phyloP scores from a whole-genome alignment of 2,797 vertebrate species.

The Oophaga sylvatica region DNA sequence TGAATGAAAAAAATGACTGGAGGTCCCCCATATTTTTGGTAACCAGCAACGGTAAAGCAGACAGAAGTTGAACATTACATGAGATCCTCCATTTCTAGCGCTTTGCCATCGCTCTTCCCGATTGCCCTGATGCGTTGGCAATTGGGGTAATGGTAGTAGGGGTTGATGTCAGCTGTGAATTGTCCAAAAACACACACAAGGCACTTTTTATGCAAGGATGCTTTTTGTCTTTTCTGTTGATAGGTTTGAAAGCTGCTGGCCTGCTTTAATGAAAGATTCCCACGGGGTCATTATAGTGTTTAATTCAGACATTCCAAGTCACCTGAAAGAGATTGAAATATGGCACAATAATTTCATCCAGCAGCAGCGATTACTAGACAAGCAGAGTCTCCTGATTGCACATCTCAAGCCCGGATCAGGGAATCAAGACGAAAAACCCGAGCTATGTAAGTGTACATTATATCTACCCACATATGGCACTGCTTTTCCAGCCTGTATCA shows the following conservation, averaged over 20 bases:
- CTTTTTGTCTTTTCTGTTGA: conserved; percentile 30
- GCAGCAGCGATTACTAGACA: conserved; percentile 83
- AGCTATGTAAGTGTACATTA: conserved; percentile 79
- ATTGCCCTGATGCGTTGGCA: no score
- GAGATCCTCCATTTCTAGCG: no score
- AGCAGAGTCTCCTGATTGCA: conserved; percentile 89
- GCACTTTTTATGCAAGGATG: not conserved
- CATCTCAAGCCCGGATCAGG: conserved; percentile 90
- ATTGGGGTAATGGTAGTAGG: no score
- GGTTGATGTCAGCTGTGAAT: no score
- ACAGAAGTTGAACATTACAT: no score
- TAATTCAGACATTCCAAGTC: conserved; percentile 88
- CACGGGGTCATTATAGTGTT: conserved; percentile 90
- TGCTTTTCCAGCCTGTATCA: no score
- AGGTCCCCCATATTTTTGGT: no score
- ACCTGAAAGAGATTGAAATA: conserved; percentile 88
- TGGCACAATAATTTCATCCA: conserved; percentile 90
- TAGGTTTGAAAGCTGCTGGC: conserved; percentile 97
- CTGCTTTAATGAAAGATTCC: conserved; percentile 89
- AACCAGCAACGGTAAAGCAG: no score
- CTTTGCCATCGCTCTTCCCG: no score
- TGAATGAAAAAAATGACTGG: no score
- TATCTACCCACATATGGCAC: no score
- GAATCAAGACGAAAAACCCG: conserved; percentile 71
- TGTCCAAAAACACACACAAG: no score